These are phyloP conservation scores for Drosophila neonasuta DNA, from an alignment of 2,888 invertebrate species.

Conservation along the genomic window DNA sequence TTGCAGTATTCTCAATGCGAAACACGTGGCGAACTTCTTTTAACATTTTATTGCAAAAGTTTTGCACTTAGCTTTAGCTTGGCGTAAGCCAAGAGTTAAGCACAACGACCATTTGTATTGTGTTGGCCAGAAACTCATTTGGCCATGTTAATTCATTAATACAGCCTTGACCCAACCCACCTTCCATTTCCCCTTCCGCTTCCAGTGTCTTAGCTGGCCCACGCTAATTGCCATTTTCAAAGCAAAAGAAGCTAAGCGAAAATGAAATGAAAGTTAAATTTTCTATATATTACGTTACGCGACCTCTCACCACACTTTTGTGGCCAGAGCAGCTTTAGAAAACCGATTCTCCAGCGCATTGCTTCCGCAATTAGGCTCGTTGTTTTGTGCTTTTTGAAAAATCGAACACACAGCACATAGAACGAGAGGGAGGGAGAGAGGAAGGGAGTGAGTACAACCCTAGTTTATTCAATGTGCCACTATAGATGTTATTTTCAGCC, in stretches of 20 bases:
- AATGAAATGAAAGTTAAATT: slow-evolving; percentile 55
- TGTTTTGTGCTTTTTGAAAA: slow-evolving; percentile 61
- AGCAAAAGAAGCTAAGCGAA: slow-evolving; percentile 22
- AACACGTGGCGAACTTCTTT: slow-evolving; percentile 62
- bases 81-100: slow-evolving; percentile 40
- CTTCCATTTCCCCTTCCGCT: background rate
- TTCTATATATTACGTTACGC: slow-evolving; percentile 9
- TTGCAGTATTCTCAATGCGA: slow-evolving; percentile 56
- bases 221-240: slow-evolving; percentile 72
- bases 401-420: slow-evolving; percentile 29
- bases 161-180: slow-evolving; percentile 47
- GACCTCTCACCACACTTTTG: slow-evolving; percentile 29
- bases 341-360: slow-evolving; percentile 78
- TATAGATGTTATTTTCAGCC: slow-evolving; percentile 16
- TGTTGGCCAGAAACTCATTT: slow-evolving; percentile 71
- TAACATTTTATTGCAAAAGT: slow-evolving; percentile 64
- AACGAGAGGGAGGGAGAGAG: background rate
- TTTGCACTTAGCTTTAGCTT: slow-evolving; percentile 41
- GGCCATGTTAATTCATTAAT: slow-evolving; percentile 77
- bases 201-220: slow-evolving; percentile 42
- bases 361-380: slow-evolving; percentile 80
- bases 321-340: slow-evolving; percentile 40
- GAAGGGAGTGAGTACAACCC: slow-evolving; percentile 9
- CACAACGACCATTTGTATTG: slow-evolving; percentile 60
- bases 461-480: slow-evolving; percentile 46